Evolutionary conservation across 2,797 vertebrate species (phyloP).

Genomic region (Micropoecilia bifurca): DNA sequence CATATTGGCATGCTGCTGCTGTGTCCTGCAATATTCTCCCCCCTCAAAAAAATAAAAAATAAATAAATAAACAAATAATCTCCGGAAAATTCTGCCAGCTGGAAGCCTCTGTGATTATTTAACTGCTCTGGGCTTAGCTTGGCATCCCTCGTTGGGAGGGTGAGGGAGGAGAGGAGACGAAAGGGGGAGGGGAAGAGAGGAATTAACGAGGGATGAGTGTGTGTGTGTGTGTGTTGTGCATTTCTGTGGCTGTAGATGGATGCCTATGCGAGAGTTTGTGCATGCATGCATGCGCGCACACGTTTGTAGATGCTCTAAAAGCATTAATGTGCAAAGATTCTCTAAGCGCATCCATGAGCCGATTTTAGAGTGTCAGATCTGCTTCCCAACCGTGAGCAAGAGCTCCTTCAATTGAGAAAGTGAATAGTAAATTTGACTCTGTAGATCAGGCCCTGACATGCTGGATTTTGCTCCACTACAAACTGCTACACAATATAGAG

Average conservation of each 20-base stretch:
- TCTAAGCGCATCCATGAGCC: slow-evolving; percentile 70
- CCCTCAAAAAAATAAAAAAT: slow-evolving; percentile 47
- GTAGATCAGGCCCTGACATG: slow-evolving; percentile 55
- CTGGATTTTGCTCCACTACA: slow-evolving; percentile 12
- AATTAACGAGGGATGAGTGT: slow-evolving; percentile 74
- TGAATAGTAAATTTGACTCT: slow-evolving; percentile 50
- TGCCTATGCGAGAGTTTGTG: slow-evolving; percentile 25
- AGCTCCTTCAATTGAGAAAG: slow-evolving; percentile 59
- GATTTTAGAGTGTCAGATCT: slow-evolving; percentile 73
- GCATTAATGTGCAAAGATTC: slow-evolving; percentile 73
- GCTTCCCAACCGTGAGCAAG: slow-evolving; percentile 72
- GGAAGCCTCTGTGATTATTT: slow-evolving; percentile 84
- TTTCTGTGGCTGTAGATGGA: slow-evolving; percentile 2
- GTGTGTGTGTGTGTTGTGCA: slow-evolving; percentile 28
- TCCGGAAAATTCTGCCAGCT: slow-evolving; percentile 77
- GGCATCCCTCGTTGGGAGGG: slow-evolving; percentile 73
- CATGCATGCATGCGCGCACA: slow-evolving; percentile 23
- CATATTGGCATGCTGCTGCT: slow-evolving; percentile 69
- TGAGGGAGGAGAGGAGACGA: slow-evolving; percentile 76
- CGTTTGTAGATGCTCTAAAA: slow-evolving; percentile 65
- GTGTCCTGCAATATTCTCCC: slow-evolving; percentile 67
- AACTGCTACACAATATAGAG: slow-evolving; percentile 13
- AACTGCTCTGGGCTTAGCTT: slow-evolving; percentile 81
- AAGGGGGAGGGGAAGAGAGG: slow-evolving; percentile 71
- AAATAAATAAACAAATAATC: slow-evolving; percentile 31